phyloP scores from a whole-genome alignment of 2,888 invertebrate species.

The Melipona bicolor region DNA sequence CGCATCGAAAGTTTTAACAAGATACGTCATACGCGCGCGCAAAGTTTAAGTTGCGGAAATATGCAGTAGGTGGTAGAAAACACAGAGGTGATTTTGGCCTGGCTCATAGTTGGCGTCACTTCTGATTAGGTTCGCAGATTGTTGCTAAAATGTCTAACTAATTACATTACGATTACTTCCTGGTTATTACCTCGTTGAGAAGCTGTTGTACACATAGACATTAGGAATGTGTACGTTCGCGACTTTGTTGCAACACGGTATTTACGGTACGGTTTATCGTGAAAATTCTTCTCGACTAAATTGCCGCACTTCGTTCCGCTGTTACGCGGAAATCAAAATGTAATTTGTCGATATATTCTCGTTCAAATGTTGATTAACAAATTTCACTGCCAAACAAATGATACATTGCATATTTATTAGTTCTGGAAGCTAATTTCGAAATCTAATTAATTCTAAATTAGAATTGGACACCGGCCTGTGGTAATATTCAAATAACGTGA shows the following conservation, averaged over 20 bases:
- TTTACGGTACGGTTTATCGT: background rate
- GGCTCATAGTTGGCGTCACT: background rate
- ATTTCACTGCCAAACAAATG: no score
- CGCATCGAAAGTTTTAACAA: constrained; percentile 2
- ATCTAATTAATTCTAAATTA: no score
- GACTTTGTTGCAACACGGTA: background rate
- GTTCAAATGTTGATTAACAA: no score
- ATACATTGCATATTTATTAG: no score
- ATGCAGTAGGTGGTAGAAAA: background rate
- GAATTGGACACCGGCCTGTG: no score
- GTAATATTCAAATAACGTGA: no score
- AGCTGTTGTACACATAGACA: background rate
- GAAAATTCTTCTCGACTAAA: background rate
- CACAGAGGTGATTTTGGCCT: background rate
- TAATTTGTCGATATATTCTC: no score
- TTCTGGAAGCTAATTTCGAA: no score
- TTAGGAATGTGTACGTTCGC: background rate
- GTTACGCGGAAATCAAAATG: no score
- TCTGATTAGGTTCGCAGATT: background rate
- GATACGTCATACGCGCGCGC: background rate
- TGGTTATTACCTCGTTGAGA: background rate
- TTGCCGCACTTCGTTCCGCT: no score
- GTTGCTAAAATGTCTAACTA: background rate
- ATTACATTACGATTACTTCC: background rate
- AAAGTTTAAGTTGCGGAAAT: background rate